Base-by-base conservation (phyloP, 2,888 invertebrate genomes). In the Tetragonula carbonaria region DNA sequence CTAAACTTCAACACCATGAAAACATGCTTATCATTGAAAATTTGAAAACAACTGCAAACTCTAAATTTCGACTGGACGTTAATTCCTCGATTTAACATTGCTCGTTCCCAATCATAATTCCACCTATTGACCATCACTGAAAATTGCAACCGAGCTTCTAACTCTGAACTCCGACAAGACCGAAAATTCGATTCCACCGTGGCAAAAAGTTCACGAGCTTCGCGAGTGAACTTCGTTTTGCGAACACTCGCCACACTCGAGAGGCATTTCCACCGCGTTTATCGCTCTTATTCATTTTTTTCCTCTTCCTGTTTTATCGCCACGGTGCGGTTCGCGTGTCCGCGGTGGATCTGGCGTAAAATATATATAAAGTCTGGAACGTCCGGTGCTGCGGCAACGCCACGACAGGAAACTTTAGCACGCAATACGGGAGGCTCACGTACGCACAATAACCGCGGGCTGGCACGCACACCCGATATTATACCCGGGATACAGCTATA, bases 351-450 rank as follows among this genome's bases (percentile, higher is more conserved):
- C 84, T 38, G 57, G 66, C 62, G 72, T 84, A 50, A 84, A 82
- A 84, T 78, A 82, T 78, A 82, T 71, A 78, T 67, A 76, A 81
- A 77, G 33, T 74, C 51, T 67, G 72, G 78, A 68, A 75, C 84
- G 71, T 78, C 84, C 82, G 77, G 76, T 65, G 14, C 51, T n/a
- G 68, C 23, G 59, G 71, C 23, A 66, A 74, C 65, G 50, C 65
- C 38, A 57, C 66, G 45, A 72, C 59, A 62, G 75, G 75, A 75
- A 83, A 68, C 80, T 73, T 45, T 51, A 45, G 45, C 82, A 80
- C 83, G 83, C 83, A 65, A 80, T 50, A 75, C 53, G 55, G 45
- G 1, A 28, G 28, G 65, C n/a, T 66, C 77, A 62, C 71, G 76
- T 78, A 81, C 77, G 83, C 83, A 83, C 75, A 73, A 74, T 84